Conservation (phyloP, 2,888 invertebrate species). For the Apantesis nais region DNA sequence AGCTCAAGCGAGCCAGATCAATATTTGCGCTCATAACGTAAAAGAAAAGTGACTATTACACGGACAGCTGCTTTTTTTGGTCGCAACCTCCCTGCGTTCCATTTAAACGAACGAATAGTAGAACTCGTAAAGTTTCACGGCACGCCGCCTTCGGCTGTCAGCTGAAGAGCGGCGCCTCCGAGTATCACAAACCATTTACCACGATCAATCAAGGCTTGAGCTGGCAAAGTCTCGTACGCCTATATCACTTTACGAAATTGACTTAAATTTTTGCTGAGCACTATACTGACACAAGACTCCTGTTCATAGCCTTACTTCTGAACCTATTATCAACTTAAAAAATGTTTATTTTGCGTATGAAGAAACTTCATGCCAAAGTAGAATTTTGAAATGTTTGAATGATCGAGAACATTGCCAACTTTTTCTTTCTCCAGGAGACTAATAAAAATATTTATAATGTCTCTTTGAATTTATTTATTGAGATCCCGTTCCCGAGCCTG, state of each 20-base stretch:
- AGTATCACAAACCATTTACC: constrained; percentile 73
- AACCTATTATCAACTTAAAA: constrained; percentile 37
- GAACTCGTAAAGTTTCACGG: constrained; percentile 69
- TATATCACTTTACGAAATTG: constrained; percentile 72
- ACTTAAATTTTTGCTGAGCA: constrained; percentile 65
- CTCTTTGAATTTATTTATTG: neutral
- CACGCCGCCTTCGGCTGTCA: constrained; percentile 61
- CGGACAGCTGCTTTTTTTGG: constrained; percentile 49
- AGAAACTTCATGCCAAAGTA: constrained; percentile 33
- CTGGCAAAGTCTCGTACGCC: constrained; percentile 59
- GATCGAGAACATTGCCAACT: neutral
- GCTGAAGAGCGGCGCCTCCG: constrained; percentile 43
- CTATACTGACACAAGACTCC: constrained; percentile 47
- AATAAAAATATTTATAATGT: neutral
- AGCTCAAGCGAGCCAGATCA: constrained; percentile 42
- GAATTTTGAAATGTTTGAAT: neutral
- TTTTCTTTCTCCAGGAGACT: neutral
- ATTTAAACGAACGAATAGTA: constrained; percentile 50
- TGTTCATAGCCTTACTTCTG: constrained; percentile 42
- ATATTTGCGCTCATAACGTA: constrained; percentile 49
- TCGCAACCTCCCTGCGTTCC: constrained; percentile 45
- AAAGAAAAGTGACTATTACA: constrained; percentile 47
- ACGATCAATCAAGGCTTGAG: constrained; percentile 71
- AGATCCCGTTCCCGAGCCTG: too few relatives aligned
- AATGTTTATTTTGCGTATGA: constrained; percentile 33